Conservation (phyloP, 2,113 vertebrate species). For the Neogobius melanostomus region DNA sequence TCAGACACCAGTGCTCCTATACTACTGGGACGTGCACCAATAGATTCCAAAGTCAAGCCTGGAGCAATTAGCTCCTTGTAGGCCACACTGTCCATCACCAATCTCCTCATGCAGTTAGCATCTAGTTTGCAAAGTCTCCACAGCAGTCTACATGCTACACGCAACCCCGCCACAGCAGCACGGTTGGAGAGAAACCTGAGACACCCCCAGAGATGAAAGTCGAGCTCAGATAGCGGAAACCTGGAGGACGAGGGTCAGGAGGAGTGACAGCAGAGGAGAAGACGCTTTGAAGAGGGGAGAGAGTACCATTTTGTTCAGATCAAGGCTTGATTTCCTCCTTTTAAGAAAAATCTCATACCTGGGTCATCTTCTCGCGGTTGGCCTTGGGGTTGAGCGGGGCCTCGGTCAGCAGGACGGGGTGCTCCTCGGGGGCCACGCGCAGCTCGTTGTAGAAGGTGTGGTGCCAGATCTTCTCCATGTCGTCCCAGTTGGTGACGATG, state of each 20-base stretch:
- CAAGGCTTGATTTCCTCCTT: too few relatives aligned
- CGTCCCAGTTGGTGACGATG: slow-evolving; percentile 98
- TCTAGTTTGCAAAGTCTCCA: slow-evolving; percentile 1
- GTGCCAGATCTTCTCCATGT: slow-evolving; percentile 99
- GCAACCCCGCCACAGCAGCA: slow-evolving; percentile 49
- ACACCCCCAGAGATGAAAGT: slow-evolving; percentile 74
- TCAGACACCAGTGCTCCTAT: too few relatives aligned
- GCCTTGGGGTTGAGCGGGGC: slow-evolving; percentile 96
- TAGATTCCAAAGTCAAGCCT: too few relatives aligned
- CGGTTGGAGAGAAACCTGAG: slow-evolving; percentile 81
- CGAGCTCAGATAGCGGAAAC: slow-evolving; percentile 1
- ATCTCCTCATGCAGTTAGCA: slow-evolving; percentile 40
- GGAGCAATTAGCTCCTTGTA: too few relatives aligned
- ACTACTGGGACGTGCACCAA: too few relatives aligned
- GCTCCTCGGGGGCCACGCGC: slow-evolving; percentile 95
- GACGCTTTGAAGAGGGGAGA: slow-evolving; percentile 13
- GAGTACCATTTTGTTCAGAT: background rate
- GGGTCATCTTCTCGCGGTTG: slow-evolving; percentile 99
- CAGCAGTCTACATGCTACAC: slow-evolving; percentile 48
- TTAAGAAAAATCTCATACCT: slow-evolving; percentile 63
- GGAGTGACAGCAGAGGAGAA: slow-evolving; percentile 44
- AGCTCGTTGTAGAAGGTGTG: slow-evolving; percentile 99
- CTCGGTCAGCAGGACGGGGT: slow-evolving; percentile 95
- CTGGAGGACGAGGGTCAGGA: slow-evolving; percentile 39
- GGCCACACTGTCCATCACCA: too few relatives aligned